phyloP scores from a whole-genome alignment of 2,797 vertebrate species.

The Trematomus bernacchii region DNA sequence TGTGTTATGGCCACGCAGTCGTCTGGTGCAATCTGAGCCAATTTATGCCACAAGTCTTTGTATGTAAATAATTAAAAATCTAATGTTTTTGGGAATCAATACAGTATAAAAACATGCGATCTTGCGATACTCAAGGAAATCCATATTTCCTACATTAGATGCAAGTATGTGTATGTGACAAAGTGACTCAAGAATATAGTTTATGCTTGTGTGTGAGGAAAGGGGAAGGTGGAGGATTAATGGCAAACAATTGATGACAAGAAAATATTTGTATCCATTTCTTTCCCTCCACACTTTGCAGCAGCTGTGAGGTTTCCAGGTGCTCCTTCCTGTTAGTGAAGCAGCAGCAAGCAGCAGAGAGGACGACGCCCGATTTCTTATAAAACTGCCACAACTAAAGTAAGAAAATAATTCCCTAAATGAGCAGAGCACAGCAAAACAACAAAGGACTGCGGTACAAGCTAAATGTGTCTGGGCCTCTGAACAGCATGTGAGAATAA shows the following conservation, averaged over 20 bases:
- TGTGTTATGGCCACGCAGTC: no score
- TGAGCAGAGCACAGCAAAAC: constrained; percentile 15
- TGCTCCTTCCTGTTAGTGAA: no score
- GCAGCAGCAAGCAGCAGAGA: no score
- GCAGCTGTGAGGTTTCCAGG: no score
- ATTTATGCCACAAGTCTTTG: no score
- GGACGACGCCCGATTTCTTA: neutral
- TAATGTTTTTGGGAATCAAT: no score
- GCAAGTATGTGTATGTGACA: neutral
- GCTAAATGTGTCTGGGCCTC: constrained; percentile 10
- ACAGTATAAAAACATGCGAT: no score
- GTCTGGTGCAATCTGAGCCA: no score
- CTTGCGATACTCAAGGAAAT: no score
- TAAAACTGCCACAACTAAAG: neutral
- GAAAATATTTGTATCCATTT: neutral
- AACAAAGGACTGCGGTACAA: neutral
- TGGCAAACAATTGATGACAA: neutral
- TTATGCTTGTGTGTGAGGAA: neutral
- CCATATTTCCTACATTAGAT: neutral
- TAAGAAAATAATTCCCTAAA: neutral
- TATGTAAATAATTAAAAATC: no score
- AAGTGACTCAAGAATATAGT: neutral
- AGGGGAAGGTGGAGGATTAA: neutral
- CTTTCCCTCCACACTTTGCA: no score
- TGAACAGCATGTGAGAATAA: neutral